Conservation (phyloP, 2,888 invertebrate genomes). For the Masnerella sp. region DNA sequence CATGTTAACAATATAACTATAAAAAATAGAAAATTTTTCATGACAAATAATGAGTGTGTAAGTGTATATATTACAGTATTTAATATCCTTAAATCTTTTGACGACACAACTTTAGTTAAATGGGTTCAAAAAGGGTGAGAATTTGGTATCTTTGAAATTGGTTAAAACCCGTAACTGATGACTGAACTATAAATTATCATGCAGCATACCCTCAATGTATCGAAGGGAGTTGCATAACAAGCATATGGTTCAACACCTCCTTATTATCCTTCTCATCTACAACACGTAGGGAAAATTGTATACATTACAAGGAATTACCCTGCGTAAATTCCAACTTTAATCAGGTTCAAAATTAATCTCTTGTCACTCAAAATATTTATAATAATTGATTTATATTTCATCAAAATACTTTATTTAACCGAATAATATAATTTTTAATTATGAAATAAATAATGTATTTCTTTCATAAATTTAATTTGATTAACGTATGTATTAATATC, state of each 20-base stretch:
- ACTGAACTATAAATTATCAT: constrained; percentile 76
- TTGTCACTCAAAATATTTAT: no score
- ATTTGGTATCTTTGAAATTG: constrained; percentile 74
- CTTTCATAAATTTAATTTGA: no score
- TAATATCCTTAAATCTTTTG: no score
- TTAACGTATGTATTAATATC: no score
- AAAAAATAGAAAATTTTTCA: no score
- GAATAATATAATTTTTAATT: no score
- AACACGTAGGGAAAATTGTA: constrained; percentile 51
- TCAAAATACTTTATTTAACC: no score
- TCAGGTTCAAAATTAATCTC: constrained; percentile 40
- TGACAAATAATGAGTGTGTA: no score
- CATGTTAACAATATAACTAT: no score
- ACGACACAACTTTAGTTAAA: constrained; percentile 30
- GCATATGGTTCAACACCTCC: constrained; percentile 77
- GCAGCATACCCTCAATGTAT: constrained; percentile 69
- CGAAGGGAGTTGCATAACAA: constrained; percentile 70
- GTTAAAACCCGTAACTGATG: constrained; percentile 77
- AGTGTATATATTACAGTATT: no score
- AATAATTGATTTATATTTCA: no score
- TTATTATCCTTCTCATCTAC: constrained; percentile 74
- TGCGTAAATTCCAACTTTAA: constrained; percentile 39
- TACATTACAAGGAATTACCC: constrained; percentile 52
- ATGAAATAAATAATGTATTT: no score
- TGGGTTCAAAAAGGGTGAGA: constrained; percentile 26